Conservation (phyloP, 1,140 invertebrate species). For the Drosophila nannoptera region DNA sequence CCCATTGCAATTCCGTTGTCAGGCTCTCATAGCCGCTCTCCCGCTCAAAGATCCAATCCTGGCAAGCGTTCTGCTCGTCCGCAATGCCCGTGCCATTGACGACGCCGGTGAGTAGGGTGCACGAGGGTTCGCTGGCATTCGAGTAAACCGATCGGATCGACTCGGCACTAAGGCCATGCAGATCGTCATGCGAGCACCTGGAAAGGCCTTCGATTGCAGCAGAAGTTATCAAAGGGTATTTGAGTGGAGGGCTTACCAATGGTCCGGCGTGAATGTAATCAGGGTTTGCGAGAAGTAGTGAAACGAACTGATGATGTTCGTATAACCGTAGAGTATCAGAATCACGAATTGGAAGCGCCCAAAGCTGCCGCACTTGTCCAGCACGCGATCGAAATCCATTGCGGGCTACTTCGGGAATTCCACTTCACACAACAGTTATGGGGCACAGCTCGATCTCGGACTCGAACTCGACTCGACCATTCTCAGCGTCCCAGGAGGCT, state of each 20-base stretch:
- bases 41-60: constrained; percentile 79
- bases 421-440: constrained; percentile 1
- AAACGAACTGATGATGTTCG: constrained; percentile 80
- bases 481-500: constrained; percentile 20
- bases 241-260: constrained; percentile 67
- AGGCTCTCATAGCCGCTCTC: constrained; percentile 80
- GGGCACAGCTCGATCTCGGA: constrained; percentile 2
- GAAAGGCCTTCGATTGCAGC: not conserved
- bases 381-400: constrained; percentile 82
- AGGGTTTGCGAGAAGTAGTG: constrained; percentile 82
- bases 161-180: constrained; percentile 45
- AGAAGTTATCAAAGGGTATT: no score
- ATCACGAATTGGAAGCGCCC: constrained; percentile 82
- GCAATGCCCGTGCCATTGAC: constrained; percentile 48
- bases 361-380: constrained; percentile 82
- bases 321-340: constrained; percentile 81
- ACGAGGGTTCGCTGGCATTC: constrained; percentile 53
- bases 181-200: constrained; percentile 62
- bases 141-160: constrained; percentile 57
- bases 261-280: constrained; percentile 80
- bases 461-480: constrained; percentile 40
- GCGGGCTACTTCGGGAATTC: not conserved
- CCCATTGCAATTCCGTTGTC: constrained; percentile 82
- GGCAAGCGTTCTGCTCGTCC: constrained; percentile 55
- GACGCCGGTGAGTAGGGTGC: constrained; percentile 51